Evolutionary conservation across 2,888 invertebrate genomes (phyloP).

Genomic region (Zele albiditarsus): DNA sequence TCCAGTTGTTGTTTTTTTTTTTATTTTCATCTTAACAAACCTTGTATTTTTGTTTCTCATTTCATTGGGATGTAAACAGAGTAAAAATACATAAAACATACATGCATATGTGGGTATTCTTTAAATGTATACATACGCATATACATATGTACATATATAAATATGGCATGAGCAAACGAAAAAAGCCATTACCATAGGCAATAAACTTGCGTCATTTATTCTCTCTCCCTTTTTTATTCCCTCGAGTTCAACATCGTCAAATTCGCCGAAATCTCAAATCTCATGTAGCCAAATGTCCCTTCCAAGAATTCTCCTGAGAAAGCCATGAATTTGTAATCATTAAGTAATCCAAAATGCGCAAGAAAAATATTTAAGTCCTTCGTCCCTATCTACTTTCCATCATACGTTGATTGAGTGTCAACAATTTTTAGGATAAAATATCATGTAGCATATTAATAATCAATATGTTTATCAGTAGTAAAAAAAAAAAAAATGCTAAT

Average conservation of each 20-base stretch:
- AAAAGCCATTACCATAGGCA: constrained; percentile 37
- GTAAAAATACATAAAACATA: constrained; percentile 3
- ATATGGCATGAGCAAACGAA: constrained; percentile 19
- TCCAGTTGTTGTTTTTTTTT: neutral
- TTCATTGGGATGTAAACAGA: neutral
- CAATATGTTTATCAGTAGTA: neutral
- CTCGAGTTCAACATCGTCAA: constrained; percentile 28
- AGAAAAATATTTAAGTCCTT: neutral
- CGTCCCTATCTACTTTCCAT: neutral
- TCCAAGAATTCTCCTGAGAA: constrained; percentile 12
- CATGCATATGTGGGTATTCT: neutral
- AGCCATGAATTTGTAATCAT: constrained; percentile 22
- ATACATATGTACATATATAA: constrained; percentile 5
- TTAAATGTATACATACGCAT: constrained; percentile 14
- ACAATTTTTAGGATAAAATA: neutral
- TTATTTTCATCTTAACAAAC: neutral
- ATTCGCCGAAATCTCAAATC: constrained; percentile 24
- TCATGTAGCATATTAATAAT: neutral
- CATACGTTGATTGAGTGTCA: neutral
- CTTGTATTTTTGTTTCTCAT: neutral
- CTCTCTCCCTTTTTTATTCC: constrained; percentile 14
- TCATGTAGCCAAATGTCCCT: constrained; percentile 34
- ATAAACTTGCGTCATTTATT: constrained; percentile 34
- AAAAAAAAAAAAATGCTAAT: neutral
- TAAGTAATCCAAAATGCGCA: constrained; percentile 5